phyloP scores from a whole-genome alignment of 1,140 invertebrate species.

The Gonatopus flavifemur region DNA sequence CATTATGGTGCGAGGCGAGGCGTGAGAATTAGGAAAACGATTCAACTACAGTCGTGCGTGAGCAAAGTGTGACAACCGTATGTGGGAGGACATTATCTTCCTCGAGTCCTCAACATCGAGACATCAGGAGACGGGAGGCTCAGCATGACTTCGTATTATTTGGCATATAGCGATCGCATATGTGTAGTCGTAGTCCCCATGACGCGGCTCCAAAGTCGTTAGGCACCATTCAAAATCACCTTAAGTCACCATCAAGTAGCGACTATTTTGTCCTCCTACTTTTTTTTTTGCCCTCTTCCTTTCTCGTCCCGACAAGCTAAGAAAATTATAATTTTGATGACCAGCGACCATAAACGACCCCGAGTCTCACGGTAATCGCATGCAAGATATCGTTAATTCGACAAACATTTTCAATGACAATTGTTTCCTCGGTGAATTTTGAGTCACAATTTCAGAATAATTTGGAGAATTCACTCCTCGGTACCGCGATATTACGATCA shows the following conservation, averaged over 20 bases:
- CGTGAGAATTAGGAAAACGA: constrained; percentile 47
- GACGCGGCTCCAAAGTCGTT: constrained; percentile 53
- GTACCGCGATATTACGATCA: too few species aligned
- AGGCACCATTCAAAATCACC: constrained; percentile 55
- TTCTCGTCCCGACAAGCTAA: not conserved
- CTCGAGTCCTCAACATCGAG: constrained; percentile 37
- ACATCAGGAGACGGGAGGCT: constrained; percentile 35
- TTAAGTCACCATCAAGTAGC: constrained; percentile 55
- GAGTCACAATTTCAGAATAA: too few species aligned
- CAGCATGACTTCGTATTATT: constrained; percentile 56
- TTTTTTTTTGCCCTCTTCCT: too few species aligned
- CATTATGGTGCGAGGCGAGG: not conserved
- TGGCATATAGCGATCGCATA: constrained; percentile 38
- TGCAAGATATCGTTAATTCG: too few species aligned
- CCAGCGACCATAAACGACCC: too few species aligned
- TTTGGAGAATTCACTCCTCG: too few species aligned
- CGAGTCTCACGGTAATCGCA: too few species aligned
- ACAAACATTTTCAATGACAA: too few species aligned
- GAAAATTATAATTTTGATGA: constrained; percentile 47
- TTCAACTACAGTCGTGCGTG: constrained; percentile 27
- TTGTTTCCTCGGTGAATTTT: too few species aligned
- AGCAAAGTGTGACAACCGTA: constrained; percentile 44
- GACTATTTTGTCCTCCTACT: constrained; percentile 46
- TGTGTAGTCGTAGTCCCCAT: constrained; percentile 44
- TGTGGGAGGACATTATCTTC: constrained; percentile 55